These are phyloP conservation scores for Monopis laevigella DNA, from an alignment of 2,888 invertebrate genomes.

Conservation along the genomic window DNA sequence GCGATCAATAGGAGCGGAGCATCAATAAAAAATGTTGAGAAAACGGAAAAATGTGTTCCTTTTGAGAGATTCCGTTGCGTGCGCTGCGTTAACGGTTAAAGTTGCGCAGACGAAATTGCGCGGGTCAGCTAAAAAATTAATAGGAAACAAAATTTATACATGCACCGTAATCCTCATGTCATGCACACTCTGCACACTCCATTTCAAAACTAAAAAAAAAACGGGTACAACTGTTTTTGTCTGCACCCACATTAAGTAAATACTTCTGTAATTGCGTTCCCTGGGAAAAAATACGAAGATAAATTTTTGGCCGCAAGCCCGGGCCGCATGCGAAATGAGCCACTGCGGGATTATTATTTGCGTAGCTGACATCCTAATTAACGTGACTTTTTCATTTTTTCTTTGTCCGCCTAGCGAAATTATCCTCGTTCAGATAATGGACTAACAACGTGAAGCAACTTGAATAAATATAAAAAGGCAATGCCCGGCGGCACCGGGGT, in stretches of 20 bases:
- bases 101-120: too few relatives aligned
- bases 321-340: conserved; percentile 54
- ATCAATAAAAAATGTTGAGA: too few relatives aligned
- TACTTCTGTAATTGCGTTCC: conserved; percentile 47
- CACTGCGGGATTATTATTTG: conserved; percentile 55
- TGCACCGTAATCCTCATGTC: too few relatives aligned
- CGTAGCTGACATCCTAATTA: conserved; percentile 59
- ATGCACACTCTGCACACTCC: too few relatives aligned
- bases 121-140: too few relatives aligned
- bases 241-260: conserved; percentile 36
- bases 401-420: conserved; percentile 37
- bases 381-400: conserved; percentile 43
- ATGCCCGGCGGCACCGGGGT: too few relatives aligned
- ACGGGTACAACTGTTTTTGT: conserved; percentile 7
- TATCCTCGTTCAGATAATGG: conserved; percentile 37
- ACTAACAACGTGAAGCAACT: conserved; percentile 19
- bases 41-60: too few relatives aligned
- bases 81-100: too few relatives aligned
- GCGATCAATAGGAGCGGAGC: too few relatives aligned
- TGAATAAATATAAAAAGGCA: conserved; percentile 5
- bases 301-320: conserved; percentile 41
- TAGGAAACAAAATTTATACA: too few relatives aligned
- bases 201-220: too few relatives aligned
- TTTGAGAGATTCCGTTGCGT: too few relatives aligned
- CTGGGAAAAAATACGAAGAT: conserved; percentile 24